phyloP scores from a whole-genome alignment of 2,797 vertebrate species.

The Macrochelys suwanniensis region DNA sequence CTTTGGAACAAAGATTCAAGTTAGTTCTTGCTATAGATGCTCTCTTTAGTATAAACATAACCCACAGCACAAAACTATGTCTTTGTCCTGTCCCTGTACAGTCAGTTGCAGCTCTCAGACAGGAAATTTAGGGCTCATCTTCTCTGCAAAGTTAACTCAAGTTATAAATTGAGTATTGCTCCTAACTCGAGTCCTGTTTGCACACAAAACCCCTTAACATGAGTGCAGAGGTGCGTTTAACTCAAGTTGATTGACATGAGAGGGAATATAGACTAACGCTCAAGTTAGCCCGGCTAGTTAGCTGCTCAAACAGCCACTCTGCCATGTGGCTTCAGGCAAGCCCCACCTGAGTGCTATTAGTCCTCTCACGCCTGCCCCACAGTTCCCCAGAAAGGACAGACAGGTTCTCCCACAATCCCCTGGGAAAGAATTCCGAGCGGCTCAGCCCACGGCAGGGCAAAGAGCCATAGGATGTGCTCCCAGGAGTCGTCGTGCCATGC shows the following conservation, averaged over 20 bases:
- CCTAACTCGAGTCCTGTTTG: not conserved
- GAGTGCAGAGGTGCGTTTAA: not conserved
- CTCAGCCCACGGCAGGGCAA: not conserved
- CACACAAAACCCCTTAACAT: not conserved
- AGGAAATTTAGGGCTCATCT: not conserved
- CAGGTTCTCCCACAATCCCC: not conserved
- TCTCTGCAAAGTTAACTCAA: not conserved
- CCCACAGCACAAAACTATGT: not conserved
- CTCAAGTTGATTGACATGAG: not conserved
- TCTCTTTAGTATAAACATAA: not conserved
- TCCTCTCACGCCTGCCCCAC: not conserved
- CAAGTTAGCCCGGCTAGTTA: not conserved
- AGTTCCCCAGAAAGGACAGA: not conserved
- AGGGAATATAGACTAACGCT: not conserved
- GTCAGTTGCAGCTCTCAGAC: not conserved
- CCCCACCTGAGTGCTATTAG: not conserved
- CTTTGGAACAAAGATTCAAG: not conserved
- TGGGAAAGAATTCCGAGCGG: not conserved
- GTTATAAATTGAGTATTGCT: not conserved
- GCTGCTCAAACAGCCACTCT: not conserved
- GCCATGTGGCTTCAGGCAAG: not conserved
- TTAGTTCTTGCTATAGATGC: not conserved
- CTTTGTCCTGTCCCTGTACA: not conserved
- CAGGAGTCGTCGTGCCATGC: not conserved
- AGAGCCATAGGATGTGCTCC: not conserved